Conservation (phyloP, 2,797 vertebrate genomes). For the Micropoecilia bifurca region DNA sequence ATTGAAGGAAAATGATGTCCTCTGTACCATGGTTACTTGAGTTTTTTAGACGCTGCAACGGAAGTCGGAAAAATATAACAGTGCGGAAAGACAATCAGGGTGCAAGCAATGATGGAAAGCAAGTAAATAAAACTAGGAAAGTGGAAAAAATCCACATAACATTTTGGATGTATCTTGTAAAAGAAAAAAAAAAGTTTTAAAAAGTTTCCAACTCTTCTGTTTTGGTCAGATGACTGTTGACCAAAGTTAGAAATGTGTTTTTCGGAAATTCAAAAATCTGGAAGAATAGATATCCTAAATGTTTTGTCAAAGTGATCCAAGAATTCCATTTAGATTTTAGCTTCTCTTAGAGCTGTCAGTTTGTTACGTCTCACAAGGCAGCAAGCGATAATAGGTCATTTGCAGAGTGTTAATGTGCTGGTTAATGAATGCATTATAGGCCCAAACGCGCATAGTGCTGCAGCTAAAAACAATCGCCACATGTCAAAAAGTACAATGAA, state of each 20-base stretch:
- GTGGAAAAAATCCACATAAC: background rate
- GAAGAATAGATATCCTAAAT: conserved; percentile 1
- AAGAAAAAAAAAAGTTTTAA: background rate
- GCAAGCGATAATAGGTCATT: conserved; percentile 31
- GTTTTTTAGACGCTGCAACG: background rate
- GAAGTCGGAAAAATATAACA: too few species aligned
- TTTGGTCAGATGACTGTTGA: background rate
- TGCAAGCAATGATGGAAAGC: background rate
- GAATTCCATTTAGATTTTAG: background rate
- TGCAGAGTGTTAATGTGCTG: conserved; percentile 26
- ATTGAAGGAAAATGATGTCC: background rate
- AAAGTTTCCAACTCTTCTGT: background rate
- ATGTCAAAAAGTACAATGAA: background rate
- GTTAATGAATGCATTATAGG: conserved; percentile 24
- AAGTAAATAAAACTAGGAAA: background rate
- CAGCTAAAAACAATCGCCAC: conserved; percentile 20
- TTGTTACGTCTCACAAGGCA: conserved; percentile 16
- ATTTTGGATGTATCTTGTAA: background rate
- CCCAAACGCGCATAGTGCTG: background rate
- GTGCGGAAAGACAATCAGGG: background rate
- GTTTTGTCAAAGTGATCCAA: background rate
- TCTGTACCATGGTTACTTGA: background rate
- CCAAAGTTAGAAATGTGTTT: background rate
- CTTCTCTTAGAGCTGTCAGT: background rate
- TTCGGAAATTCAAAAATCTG: background rate